Base-by-base conservation (phyloP, 2,888 invertebrate genomes). In the Ligdia adustata region DNA sequence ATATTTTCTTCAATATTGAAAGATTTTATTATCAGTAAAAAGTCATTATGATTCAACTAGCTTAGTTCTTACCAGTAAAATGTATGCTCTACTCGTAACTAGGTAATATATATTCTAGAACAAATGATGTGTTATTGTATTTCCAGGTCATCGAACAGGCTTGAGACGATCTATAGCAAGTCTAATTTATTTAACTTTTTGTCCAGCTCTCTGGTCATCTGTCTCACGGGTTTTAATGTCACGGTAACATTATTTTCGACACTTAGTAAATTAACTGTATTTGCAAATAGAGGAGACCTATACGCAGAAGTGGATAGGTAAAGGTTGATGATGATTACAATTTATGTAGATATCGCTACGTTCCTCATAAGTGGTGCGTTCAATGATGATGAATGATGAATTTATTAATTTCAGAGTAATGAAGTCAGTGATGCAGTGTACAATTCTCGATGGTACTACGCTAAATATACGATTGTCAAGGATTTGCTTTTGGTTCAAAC, bases 211-310 rank as follows among this genome's bases (percentile, higher is more conserved):
- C 39, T 76, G 31, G 63, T 79, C 9, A 79, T 79, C 37, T 81
- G 81, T 50, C 69, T 81, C 7, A 74, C 75, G 20, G 75, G 76
- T 38, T 81, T 81, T 44, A 79, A 78, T 47, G 72, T 75, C 13
- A 72, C 71, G 67, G 81, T 80, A n/a, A n/a, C n/a, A n/a, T n/a
- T n/a, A n/a, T n/a, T n/a, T n/a, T n/a, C n/a, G n/a, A n/a, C n/a
- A n/a, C n/a, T n/a, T n/a, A n/a, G n/a, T n/a, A n/a, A n/a, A n/a
- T n/a, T n/a, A n/a, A n/a, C n/a, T n/a, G n/a, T n/a, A n/a, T n/a
- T n/a, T n/a, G n/a, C n/a, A n/a, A n/a, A n/a, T n/a, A n/a, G n/a
- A n/a, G n/a, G n/a, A n/a, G n/a, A n/a, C n/a, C n/a, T n/a, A n/a
- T n/a, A n/a, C n/a, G n/a, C n/a, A n/a, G n/a, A n/a, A n/a, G n/a